phyloP scores from a whole-genome alignment of 2,888 invertebrate genomes.

The Lepetodrilus schrolli region DNA sequence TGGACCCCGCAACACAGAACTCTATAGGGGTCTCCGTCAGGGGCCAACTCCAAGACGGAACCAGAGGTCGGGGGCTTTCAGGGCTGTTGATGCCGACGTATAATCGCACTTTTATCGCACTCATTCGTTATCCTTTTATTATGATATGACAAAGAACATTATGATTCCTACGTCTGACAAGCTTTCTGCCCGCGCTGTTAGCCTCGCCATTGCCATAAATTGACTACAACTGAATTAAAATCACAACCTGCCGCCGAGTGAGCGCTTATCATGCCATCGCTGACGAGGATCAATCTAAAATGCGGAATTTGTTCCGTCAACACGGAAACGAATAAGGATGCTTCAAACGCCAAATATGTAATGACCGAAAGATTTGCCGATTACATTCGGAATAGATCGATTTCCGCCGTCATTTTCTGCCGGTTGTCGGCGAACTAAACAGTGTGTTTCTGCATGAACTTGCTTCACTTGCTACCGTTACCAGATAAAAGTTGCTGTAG shows the following conservation, averaged over 20 bases:
- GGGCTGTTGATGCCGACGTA: conserved; percentile 23
- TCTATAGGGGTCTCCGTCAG: background rate
- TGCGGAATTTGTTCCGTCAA: conserved; percentile 30
- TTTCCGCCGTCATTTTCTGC: conserved; percentile 11
- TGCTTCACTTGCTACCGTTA: background rate
- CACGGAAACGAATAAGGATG: conserved; percentile 22
- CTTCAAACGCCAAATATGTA: conserved; percentile 26
- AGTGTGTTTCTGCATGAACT: background rate
- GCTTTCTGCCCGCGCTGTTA: background rate
- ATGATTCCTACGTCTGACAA: conserved; percentile 16
- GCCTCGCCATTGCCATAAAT: conserved; percentile 28
- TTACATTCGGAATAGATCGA: conserved; percentile 19
- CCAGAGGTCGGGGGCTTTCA: background rate
- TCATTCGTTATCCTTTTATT: conserved; percentile 29
- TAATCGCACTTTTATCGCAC: conserved; percentile 33
- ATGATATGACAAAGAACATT: conserved; percentile 23
- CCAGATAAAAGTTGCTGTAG: background rate
- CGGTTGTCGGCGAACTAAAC: background rate
- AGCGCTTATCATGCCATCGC: conserved; percentile 28
- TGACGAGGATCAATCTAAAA: conserved; percentile 15
- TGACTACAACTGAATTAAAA: conserved; percentile 31
- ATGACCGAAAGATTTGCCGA: conserved; percentile 19
- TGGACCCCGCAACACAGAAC: background rate
- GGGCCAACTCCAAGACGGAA: conserved; percentile 16
- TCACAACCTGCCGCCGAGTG: conserved; percentile 4